phyloP scores from a whole-genome alignment of 2,888 invertebrate species.

The Bombylius major region DNA sequence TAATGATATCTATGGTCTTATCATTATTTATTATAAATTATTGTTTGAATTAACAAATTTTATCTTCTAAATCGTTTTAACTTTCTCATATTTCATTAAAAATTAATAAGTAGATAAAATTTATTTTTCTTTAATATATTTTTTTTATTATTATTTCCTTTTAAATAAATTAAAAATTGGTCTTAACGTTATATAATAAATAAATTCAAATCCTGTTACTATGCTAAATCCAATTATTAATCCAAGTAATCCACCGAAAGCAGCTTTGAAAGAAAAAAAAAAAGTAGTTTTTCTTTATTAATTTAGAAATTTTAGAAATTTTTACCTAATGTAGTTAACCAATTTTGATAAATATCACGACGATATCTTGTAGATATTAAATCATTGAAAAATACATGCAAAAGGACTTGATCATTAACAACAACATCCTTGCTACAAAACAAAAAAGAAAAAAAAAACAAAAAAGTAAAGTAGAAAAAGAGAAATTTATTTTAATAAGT shows the following conservation, averaged over 20 bases:
- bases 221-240: constrained; percentile 59
- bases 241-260: constrained; percentile 56
- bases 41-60: too few species aligned
- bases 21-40: too few species aligned
- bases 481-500: too few species aligned
- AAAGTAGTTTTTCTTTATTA: neutral
- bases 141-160: neutral
- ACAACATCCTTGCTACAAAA: constrained; percentile 36
- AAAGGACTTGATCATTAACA: constrained; percentile 42
- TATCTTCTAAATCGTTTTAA: too few species aligned
- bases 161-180: constrained; percentile 36
- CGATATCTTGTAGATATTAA: constrained; percentile 53
- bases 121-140: neutral
- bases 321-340: constrained; percentile 56
- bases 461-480: neutral
- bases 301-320: neutral
- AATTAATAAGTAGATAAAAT: too few species aligned
- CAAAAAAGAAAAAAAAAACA: neutral
- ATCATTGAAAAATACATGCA: constrained; percentile 55
- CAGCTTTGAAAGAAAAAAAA: constrained; percentile 40
- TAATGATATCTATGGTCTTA: too few species aligned
- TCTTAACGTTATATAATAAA: constrained; percentile 48
- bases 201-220: constrained; percentile 51
- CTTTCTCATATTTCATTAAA: too few species aligned
- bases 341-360: constrained; percentile 52